These are phyloP conservation scores for Oncorhynchus gorbuscha DNA, from an alignment of 2,113 vertebrate genomes.

Conservation along the genomic window DNA sequence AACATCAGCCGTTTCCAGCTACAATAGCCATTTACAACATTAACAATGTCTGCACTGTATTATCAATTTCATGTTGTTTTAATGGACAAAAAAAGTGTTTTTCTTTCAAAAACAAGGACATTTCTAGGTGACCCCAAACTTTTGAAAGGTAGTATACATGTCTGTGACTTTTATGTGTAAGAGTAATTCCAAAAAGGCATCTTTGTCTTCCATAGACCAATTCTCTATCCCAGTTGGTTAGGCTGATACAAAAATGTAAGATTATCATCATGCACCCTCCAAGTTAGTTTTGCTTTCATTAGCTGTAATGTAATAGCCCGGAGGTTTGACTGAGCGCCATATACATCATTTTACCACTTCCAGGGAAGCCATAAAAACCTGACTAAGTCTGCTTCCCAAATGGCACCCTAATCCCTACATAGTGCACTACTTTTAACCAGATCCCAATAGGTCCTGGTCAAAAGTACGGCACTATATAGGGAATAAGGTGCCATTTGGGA, in stretches of 20 bases:
- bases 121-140: too few relatives aligned
- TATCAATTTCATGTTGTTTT: too few relatives aligned
- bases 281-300: conserved; percentile 35
- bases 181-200: conserved; percentile 19
- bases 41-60: too few relatives aligned
- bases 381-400: not conserved
- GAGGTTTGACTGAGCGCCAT: conserved; percentile 28
- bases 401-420: too few relatives aligned
- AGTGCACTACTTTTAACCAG: too few relatives aligned
- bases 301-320: conserved; percentile 34
- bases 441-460: too few relatives aligned
- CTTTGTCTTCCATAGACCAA: conserved; percentile 38
- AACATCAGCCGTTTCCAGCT: too few relatives aligned
- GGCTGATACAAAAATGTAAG: conserved; percentile 12
- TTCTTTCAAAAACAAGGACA: too few relatives aligned
- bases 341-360: conserved; percentile 3
- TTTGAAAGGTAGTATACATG: not conserved
- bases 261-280: conserved; percentile 15
- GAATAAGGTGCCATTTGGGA: too few relatives aligned
- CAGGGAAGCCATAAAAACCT: conserved; percentile 23
- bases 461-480: too few relatives aligned
- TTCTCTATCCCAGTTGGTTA: conserved; percentile 19
- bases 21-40: too few relatives aligned
- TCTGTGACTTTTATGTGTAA: not conserved
- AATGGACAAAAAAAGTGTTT: too few relatives aligned